phyloP scores from a whole-genome alignment of 2,797 vertebrate genomes.

The Clarias pachynema region DNA sequence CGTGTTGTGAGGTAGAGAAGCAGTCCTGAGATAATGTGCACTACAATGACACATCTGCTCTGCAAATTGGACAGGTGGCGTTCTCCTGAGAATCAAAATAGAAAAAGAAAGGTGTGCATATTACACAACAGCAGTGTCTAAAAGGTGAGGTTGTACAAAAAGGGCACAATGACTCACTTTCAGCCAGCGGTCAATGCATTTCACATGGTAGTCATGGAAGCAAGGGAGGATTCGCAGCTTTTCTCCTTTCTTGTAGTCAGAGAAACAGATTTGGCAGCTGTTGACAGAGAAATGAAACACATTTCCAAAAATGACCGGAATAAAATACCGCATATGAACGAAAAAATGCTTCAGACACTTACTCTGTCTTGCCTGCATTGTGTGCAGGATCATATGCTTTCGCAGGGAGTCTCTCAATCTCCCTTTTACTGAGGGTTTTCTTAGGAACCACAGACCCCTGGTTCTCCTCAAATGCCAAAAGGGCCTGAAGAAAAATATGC shows the following conservation, averaged over 20 bases:
- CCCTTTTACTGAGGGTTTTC: slow-evolving; percentile 65
- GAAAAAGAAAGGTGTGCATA: background rate
- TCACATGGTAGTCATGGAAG: slow-evolving; percentile 80
- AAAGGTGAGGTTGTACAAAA: background rate
- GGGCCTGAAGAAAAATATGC: slow-evolving; percentile 63
- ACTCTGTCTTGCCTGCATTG: slow-evolving; percentile 70
- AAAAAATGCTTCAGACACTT: slow-evolving; percentile 54
- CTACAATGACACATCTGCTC: slow-evolving; percentile 70
- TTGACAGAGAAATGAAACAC: background rate
- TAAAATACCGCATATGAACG: background rate
- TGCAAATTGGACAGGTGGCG: slow-evolving; percentile 77
- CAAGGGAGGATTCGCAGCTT: slow-evolving; percentile 77
- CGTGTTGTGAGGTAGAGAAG: slow-evolving; percentile 49
- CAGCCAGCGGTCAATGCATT: slow-evolving; percentile 79
- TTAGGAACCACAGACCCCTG: slow-evolving; percentile 72
- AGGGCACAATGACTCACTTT: slow-evolving; percentile 66
- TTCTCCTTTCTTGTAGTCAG: slow-evolving; percentile 72
- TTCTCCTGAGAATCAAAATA: slow-evolving; percentile 68
- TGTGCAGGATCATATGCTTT: slow-evolving; percentile 65
- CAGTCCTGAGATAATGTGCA: slow-evolving; percentile 5
- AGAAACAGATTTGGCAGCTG: slow-evolving; percentile 82
- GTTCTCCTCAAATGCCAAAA: slow-evolving; percentile 76
- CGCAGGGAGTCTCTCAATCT: slow-evolving; percentile 76
- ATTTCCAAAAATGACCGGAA: background rate
- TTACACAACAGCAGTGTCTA: background rate